These are phyloP conservation scores for Pemphigus obesinymphae DNA, from an alignment of 1,140 invertebrate genomes.

Conservation along the genomic window DNA sequence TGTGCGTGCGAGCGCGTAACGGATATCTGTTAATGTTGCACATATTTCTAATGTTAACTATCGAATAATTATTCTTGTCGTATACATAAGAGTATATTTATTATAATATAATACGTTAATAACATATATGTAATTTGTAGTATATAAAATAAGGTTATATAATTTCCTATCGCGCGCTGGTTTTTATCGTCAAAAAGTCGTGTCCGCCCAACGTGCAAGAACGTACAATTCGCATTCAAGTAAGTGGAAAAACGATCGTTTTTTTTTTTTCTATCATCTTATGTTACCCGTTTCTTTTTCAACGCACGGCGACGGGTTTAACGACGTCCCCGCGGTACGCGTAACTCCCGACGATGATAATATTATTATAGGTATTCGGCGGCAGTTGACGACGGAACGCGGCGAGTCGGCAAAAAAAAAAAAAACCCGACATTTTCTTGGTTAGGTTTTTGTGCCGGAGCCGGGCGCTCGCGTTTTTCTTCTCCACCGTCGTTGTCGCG, in stretches of 20 bases:
- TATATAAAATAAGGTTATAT: neutral
- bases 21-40: no score
- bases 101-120: neutral
- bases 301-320: no score
- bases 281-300: no score
- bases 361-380: no score
- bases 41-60: no score
- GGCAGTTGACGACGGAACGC: neutral
- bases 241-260: neutral
- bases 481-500: neutral
- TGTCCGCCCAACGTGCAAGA: neutral
- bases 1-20: neutral
- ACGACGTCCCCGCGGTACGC: neutral
- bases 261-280: neutral
- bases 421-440: no score
- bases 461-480: neutral
- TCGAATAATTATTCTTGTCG: no score
- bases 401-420: neutral
- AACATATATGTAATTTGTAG: no score
- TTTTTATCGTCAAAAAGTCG: no score
- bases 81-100: neutral
- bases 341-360: no score
- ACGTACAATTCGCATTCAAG: neutral
- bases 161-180: neutral
- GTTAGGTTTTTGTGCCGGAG: neutral